Base-by-base conservation (phyloP, 1,140 invertebrate genomes). In the Battus philenor region DNA sequence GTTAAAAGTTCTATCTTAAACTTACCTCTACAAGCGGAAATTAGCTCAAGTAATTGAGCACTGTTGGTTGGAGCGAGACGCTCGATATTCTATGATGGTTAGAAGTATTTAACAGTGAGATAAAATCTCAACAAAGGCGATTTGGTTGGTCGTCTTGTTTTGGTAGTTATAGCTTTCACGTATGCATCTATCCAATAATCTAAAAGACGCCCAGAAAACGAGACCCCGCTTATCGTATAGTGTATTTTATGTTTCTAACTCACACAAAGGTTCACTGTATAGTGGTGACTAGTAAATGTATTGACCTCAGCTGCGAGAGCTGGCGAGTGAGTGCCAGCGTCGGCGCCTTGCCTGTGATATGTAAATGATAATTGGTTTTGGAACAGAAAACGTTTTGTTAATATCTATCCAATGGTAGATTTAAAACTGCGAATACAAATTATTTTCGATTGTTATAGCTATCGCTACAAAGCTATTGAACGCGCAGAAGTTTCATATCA, bases 351-450 rank as follows among this genome's bases (percentile, higher is more conserved):
- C 75, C 70, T 78, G 63, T 78, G 72, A 81, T 80, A 84, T 76
- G 77, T 80, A 73, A 80, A 84, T 79, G 78, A 81, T 80, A 79
- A 84, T 78, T 84, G 71, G 68, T 79, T 81, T 75, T 63, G 66
- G 67, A 76, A 79, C 72, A 64, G 58, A 68, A 78, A 73, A 76
- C 59, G 61, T 65, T 65, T 60, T 72, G 62, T 77, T 72, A 68
- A 74, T 65, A 61, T 51, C 65, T n/a, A n/a, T n/a, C n/a, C n/a
- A n/a, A n/a, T n/a, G n/a, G n/a, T n/a, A n/a, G n/a, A n/a, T n/a
- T 16, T 41, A 41, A 29, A 41, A 41, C 24, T 27, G 38, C 38
- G 20, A 41, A 41, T 41, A 30, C 29, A 30, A 11, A 20, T 20
- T 20, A 20, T 20, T 20, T 20, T n/a, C n/a, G n/a, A n/a, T n/a